Base-by-base conservation (phyloP, 2,888 invertebrate species). In the Cheilosia grossa region DNA sequence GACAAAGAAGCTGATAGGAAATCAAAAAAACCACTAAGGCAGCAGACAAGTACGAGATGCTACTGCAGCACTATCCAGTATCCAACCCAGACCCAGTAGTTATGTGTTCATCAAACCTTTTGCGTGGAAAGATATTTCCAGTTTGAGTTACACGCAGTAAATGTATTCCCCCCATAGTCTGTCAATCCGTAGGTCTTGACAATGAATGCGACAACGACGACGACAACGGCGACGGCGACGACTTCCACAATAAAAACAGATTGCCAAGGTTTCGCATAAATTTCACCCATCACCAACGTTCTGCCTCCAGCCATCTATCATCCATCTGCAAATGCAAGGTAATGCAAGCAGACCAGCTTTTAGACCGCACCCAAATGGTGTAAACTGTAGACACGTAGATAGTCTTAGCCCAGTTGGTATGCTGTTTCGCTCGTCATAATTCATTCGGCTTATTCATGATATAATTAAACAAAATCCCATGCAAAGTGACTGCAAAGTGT, bases 151-250 rank as follows among this genome's bases (percentile, higher is more conserved):
- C 54, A 77, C 72, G 72, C 78, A 78, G 61, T 67, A 77, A 73
- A 61, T 51, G 67, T 63, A 49, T 58, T 74, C 54, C 61, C 73
- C 19, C 21, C 56, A 49, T 70, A 77, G 59, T 24, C 61, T 67
- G 79, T 79, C 82, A 83, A 79, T 73, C 53, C 30, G 37, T 64
- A 64, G 82, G 70, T 79, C 82, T 79, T 83, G 82, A 83, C 82
- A 83, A 69, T 83, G 82, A 79, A 79, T 73, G 54, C 51, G 30
- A 53, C 75, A 49, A 63, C 54, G 63, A 81, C 53, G 21, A 47
- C 75, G 56, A 27, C 27, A 27, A 7, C 27, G 27, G 63, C 54
- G 72, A 6, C 27, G 27, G 63, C 54, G 72, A 81, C 61, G 58
- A 74, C 78, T 73, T 69, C 67, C 33, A 61, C 67, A 59, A 66